Percentiles rank a stretch among this genome's conserved stretches.
These are phyloP conservation scores for Branchipolynoe longqiensis DNA, from an alignment of 2,888 invertebrate genomes.

Conservation along the genomic window DNA sequence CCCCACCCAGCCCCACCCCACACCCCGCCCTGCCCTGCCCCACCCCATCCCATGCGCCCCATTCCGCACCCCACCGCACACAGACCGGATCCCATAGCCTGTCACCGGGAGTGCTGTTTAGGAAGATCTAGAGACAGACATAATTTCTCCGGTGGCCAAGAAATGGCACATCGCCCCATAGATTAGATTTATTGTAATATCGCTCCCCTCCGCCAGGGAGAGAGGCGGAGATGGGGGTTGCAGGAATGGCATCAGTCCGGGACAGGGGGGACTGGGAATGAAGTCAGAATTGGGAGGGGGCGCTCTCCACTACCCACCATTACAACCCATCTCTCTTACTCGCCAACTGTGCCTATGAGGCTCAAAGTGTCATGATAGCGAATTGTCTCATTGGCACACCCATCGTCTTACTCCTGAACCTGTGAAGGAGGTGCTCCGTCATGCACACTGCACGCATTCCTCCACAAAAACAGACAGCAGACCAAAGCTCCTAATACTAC, in stretches of 20 bases:
- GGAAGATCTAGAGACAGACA: conserved; percentile 27
- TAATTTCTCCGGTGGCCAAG: conserved; percentile 19
- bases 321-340: too few relatives aligned
- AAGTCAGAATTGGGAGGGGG: neutral
- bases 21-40: too few relatives aligned
- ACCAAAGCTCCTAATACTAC: too few relatives aligned
- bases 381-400: too few relatives aligned
- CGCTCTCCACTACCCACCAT: neutral
- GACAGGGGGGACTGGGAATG: neutral
- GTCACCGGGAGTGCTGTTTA: conserved; percentile 7
- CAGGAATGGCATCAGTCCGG: neutral
- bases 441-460: too few relatives aligned
- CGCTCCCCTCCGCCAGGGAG: neutral
- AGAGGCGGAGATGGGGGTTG: neutral
- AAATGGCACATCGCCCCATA: neutral
- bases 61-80: neutral
- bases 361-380: too few relatives aligned
- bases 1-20: too few relatives aligned
- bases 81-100: conserved; percentile 1
- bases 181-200: conserved; percentile 47
- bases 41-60: neutral
- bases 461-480: too few relatives aligned
- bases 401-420: too few relatives aligned
- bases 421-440: too few relatives aligned
- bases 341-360: too few relatives aligned